These are phyloP conservation scores for Melanotaenia maccullochi DNA, from an alignment of 2,797 vertebrate genomes.

Conservation along the genomic window DNA sequence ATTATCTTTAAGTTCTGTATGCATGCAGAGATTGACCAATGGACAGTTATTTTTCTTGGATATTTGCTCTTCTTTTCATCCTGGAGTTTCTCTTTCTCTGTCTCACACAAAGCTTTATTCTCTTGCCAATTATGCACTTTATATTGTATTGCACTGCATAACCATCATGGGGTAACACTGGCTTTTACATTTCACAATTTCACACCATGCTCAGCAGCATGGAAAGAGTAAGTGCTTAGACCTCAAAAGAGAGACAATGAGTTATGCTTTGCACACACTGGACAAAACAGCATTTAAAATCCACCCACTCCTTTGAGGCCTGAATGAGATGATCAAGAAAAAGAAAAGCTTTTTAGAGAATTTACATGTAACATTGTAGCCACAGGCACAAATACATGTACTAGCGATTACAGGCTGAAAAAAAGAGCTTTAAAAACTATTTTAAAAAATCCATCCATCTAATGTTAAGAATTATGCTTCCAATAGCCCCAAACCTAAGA, in stretches of 20 bases:
- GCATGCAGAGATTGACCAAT: conserved; percentile 8
- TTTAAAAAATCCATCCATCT: conserved; percentile 11
- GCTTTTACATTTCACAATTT: conserved; percentile 55
- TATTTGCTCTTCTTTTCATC: conserved; percentile 3
- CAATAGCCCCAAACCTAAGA: conserved; percentile 42
- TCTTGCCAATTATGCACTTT: conserved; percentile 43
- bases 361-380: conserved; percentile 20
- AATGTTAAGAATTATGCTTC: conserved; percentile 14
- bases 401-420: conserved; percentile 21
- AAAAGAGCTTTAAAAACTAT: conserved; percentile 6
- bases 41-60: not conserved
- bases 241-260: conserved; percentile 29
- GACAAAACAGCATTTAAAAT: conserved; percentile 49
- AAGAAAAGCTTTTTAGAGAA: conserved; percentile 32
- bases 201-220: conserved; percentile 49
- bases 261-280: conserved; percentile 39
- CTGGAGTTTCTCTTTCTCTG: conserved; percentile 6
- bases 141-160: conserved; percentile 37
- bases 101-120: conserved; percentile 52
- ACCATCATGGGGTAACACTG: conserved; percentile 33
- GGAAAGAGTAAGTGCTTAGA: conserved; percentile 36
- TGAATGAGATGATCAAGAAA: conserved; percentile 27
- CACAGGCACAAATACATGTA: conserved; percentile 14
- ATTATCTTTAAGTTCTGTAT: not conserved
- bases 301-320: conserved; percentile 35